Conservation (phyloP, 2,113 vertebrate genomes). For the Psettodes erumei region DNA sequence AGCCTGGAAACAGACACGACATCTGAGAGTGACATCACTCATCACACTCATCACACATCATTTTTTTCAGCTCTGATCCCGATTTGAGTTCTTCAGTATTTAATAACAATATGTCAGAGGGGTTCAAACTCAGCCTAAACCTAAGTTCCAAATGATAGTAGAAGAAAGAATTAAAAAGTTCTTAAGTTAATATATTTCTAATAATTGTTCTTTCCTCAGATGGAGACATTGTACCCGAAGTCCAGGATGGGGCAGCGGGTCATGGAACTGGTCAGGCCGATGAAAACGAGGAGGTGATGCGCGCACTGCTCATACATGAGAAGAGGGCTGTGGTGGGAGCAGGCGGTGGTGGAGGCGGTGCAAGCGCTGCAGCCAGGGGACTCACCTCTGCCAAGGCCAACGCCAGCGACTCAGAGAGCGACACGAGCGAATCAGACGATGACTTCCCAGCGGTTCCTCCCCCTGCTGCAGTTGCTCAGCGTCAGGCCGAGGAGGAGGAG, state of each 20-base stretch:
- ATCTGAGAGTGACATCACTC: not conserved
- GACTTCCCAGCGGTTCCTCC: constrained; percentile 76
- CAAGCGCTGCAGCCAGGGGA: constrained; percentile 46
- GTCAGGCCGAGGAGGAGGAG: constrained; percentile 68
- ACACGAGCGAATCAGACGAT: constrained; percentile 97
- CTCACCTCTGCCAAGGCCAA: constrained; percentile 75
- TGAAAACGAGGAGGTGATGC: constrained; percentile 98
- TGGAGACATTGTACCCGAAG: constrained; percentile 75
- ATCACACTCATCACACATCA: too few relatives aligned
- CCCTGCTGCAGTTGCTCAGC: constrained; percentile 20
- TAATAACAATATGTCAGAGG: too few relatives aligned
- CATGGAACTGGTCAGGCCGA: constrained; percentile 81
- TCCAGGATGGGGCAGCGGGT: constrained; percentile 77
- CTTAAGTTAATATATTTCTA: not conserved
- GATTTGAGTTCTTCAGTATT: not conserved
- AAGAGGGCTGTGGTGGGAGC: constrained; percentile 84
- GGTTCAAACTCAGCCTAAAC: too few relatives aligned
- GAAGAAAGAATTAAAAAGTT: not conserved
- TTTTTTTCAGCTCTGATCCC: not conserved
- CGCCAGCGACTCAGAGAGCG: constrained; percentile 95
- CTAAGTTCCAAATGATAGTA: not conserved
- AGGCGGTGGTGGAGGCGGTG: constrained; percentile 61
- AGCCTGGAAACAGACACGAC: constrained; percentile 9
- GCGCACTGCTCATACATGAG: constrained; percentile 95
- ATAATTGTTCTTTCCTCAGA: constrained; percentile 56